Evolutionary conservation across 2,888 invertebrate species (phyloP).

Genomic region (Buathra laborator): DNA sequence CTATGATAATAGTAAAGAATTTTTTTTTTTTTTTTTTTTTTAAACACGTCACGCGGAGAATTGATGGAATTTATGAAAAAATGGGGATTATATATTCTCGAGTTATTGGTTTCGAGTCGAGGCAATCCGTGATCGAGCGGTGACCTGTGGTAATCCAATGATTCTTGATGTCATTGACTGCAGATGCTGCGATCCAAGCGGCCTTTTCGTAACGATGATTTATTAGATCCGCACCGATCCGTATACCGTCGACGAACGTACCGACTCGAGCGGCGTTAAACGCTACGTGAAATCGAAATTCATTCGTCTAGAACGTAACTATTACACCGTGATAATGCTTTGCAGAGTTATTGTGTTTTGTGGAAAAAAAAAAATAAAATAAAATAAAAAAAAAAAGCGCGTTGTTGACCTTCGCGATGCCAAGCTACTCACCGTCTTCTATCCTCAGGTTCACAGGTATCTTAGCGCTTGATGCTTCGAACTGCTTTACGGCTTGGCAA

Average conservation of each 20-base stretch:
- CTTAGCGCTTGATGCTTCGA: slow-evolving; percentile 22
- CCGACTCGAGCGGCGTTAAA: slow-evolving; percentile 50
- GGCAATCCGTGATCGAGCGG: slow-evolving; percentile 27
- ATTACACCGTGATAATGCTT: background rate
- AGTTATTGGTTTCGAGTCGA: slow-evolving; percentile 16
- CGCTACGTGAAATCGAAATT: slow-evolving; percentile 54
- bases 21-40: background rate
- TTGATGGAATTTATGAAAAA: slow-evolving; percentile 26
- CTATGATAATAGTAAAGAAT: slow-evolving; percentile 34
- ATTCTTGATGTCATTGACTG: slow-evolving; percentile 71
- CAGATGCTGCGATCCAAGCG: slow-evolving; percentile 38
- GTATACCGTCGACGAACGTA: slow-evolving; percentile 42
- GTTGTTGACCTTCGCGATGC: slow-evolving; percentile 23
- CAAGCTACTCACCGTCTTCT: slow-evolving; percentile 58
- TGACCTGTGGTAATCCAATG: slow-evolving; percentile 75
- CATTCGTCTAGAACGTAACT: slow-evolving; percentile 44
- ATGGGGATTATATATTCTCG: slow-evolving; percentile 14
- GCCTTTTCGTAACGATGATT: slow-evolving; percentile 42
- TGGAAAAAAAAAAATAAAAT: background rate
- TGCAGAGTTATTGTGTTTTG: background rate
- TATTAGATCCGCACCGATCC: slow-evolving; percentile 38
- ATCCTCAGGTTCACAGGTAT: slow-evolving; percentile 40
- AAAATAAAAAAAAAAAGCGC: background rate
- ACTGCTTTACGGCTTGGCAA: slow-evolving; percentile 50
- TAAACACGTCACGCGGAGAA: background rate